Percentiles rank a stretch among this genome's conserved stretches.
Evolutionary conservation across 1,140 invertebrate genomes (phyloP).

Genomic region (Helicoverpa zea): DNA sequence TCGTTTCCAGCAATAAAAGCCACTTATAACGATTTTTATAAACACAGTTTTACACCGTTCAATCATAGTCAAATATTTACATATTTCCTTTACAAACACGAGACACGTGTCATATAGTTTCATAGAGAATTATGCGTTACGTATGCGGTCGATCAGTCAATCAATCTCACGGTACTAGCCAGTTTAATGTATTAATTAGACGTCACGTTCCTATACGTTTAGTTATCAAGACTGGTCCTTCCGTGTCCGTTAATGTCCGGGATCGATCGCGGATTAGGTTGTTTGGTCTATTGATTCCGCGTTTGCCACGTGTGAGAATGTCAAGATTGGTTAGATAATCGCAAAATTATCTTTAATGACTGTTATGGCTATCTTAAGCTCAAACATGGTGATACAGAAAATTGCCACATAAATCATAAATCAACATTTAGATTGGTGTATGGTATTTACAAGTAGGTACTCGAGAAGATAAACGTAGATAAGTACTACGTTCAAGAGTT

Average conservation of each 20-base stretch:
- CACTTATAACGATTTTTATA: too few species aligned
- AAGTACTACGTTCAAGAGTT: too few species aligned
- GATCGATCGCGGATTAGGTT: neutral
- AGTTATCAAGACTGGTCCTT: neutral
- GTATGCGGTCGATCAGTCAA: neutral
- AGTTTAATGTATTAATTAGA: conserved; percentile 12
- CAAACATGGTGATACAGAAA: too few species aligned
- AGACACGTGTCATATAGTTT: neutral
- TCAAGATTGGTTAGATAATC: too few species aligned
- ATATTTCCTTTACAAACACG: neutral
- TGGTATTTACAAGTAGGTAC: too few species aligned
- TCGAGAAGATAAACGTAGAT: too few species aligned
- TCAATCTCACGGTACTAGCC: neutral
- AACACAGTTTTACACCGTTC: neutral
- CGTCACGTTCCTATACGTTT: conserved; percentile 3
- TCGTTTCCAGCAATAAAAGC: too few species aligned
- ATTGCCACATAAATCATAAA: too few species aligned
- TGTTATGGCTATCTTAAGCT: neutral
- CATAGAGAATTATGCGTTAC: neutral
- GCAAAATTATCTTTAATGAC: too few species aligned
- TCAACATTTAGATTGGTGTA: too few species aligned
- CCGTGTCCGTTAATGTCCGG: neutral
- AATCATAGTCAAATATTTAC: neutral
- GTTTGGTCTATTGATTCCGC: neutral
- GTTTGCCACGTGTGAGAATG: neutral